Conservation (phyloP, 2,888 invertebrate species). For the Dicycla oo region DNA sequence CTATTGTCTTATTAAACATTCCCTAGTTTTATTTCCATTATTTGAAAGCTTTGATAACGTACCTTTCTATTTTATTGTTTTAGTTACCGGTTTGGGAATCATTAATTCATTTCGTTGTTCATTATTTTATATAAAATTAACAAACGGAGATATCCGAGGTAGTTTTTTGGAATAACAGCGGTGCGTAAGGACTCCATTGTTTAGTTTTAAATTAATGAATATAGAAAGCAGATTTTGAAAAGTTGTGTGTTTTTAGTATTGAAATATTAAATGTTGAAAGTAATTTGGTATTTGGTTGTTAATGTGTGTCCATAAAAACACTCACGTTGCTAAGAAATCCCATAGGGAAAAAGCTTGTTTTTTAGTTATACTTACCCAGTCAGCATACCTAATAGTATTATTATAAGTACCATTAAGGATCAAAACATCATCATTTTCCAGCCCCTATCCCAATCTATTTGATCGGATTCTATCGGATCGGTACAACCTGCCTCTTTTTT, state of each 20-base stretch:
- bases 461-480: no score
- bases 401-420: no score
- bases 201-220: no score
- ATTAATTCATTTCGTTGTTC: constrained; percentile 15
- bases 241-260: neutral
- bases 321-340: neutral
- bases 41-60: constrained; percentile 37
- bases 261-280: neutral
- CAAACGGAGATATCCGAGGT: constrained; percentile 8
- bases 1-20: constrained; percentile 49
- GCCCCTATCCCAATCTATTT: no score
- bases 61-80: constrained; percentile 49
- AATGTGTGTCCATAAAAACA: no score
- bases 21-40: constrained; percentile 48
- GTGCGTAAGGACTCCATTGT: no score
- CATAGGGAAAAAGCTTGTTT: neutral
- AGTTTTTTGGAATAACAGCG: constrained; percentile 16
- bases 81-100: constrained; percentile 31
- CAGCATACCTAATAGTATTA: no score
- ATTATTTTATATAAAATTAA: constrained; percentile 23
- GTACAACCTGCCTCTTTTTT: no score
- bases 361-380: no score
- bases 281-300: neutral
- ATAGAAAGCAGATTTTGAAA: neutral
- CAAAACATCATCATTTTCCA: no score